A percentile compares a stretch with the other conserved stretches of the same genome.
Evolutionary conservation across 2,888 invertebrate species (phyloP).

Genomic region (Chloroclystis v-ata): DNA sequence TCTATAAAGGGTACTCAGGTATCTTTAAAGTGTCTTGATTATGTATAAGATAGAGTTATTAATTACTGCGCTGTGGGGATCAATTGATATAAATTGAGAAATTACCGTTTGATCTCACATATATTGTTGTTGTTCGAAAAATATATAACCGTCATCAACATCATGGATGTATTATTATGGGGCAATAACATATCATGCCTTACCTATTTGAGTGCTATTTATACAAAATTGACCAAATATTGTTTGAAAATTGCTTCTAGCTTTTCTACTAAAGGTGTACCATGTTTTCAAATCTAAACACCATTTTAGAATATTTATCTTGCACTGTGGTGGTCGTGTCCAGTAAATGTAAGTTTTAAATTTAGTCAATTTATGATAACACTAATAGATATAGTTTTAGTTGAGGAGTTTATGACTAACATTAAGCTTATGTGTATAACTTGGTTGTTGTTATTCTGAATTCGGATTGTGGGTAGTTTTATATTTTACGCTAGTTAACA

Average conservation of each 20-base stretch:
- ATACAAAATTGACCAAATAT: conserved; percentile 63
- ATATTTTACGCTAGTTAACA: conserved; percentile 34
- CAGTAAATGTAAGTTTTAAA: conserved; percentile 63
- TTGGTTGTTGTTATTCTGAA: conserved; percentile 55
- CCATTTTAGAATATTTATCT: conserved; percentile 35
- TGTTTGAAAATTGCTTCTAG: conserved; percentile 51
- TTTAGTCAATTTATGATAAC: conserved; percentile 64
- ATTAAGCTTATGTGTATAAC: conserved; percentile 63
- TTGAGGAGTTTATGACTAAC: conserved; percentile 48
- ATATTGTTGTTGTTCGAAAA: conserved; percentile 50
- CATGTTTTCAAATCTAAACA: conserved; percentile 36
- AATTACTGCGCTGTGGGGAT: conserved; percentile 28
- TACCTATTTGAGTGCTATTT: conserved; percentile 49
- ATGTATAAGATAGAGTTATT: conserved; percentile 23
- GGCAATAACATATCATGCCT: conserved; percentile 58
- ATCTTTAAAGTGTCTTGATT: conserved; percentile 24
- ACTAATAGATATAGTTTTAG: conserved; percentile 55
- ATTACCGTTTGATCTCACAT: conserved; percentile 66
- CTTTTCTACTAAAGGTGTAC: conserved; percentile 59
- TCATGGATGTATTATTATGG: conserved; percentile 46
- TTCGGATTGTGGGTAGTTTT: conserved; percentile 66
- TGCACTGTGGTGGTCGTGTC: conserved; percentile 56
- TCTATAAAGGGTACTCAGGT: conserved; percentile 13
- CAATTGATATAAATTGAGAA: conserved; percentile 45
- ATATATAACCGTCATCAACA: conserved; percentile 16